Evolutionary conservation across 1,140 invertebrate species (phyloP), one percentile per base, ranked within the genome.

Genomic region (Listronotus oregonensis): DNA sequence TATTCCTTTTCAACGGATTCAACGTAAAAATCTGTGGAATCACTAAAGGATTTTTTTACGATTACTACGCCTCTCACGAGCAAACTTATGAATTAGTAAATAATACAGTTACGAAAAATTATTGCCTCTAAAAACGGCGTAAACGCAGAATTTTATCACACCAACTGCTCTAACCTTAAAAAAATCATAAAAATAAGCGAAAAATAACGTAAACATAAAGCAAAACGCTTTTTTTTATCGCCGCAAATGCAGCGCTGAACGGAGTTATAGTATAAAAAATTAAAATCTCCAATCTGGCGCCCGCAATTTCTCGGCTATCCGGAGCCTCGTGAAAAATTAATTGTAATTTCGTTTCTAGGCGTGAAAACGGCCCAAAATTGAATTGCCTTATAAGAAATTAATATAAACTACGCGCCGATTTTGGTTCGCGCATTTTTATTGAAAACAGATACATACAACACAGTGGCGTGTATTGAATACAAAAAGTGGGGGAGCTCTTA

Each of bases 321-420:
- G 18, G 15, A 15, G 11, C 44, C 40, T 27, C 43, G 11, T 57
- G 55, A 57, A 57, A 57, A 40, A 57, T 57, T 57, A 57, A 57
- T 57, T 57, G 55, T 40, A 57, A 57, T 57, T 57, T 57, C 40
- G 40, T 44, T 27, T 44, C 18, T 18, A 40, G 55, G 14, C 11
- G 12, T 8, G 39, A 34, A n/a, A 32, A 14, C 7, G 34, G n/a
- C 11, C 52, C 52, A 40, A 57, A 32, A 57, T 21, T 57, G 55
- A 31, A 57, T 57, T 57, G 55, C 40, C 42, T 44, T 32, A 12
- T 57, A 6, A 57, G 43, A 57, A 11, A 57, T 57, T 27, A 27
- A 27, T 27, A 27, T 5, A 27, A 27, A 27, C 5, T 27, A 27
- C 21, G 21, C 21, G 21, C 5, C 5, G 21, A 27, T 27, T 27